A percentile compares a stretch with the other conserved stretches of the same genome.
phyloP scores from a whole-genome alignment of 2,797 vertebrate species.

The Erpetoichthys calabaricus region DNA sequence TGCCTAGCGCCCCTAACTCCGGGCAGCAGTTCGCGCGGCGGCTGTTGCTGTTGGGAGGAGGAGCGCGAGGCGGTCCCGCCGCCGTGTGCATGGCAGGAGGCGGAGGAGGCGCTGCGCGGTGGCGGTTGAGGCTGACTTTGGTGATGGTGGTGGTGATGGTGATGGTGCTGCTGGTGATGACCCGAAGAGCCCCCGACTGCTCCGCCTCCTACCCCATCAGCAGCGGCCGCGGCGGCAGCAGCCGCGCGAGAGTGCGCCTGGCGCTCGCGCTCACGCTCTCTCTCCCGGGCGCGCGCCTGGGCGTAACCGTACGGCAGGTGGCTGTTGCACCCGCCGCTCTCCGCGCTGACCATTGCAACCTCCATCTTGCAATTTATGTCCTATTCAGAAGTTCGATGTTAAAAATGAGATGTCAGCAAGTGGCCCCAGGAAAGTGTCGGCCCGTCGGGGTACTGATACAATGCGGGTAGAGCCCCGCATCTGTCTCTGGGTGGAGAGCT shows the following conservation, averaged over 20 bases:
- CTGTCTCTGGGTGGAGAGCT: neutral
- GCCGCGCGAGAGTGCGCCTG: slow-evolving; percentile 57
- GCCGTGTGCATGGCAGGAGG: slow-evolving; percentile 31
- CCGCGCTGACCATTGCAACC: slow-evolving; percentile 94
- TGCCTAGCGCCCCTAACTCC: slow-evolving; percentile 20
- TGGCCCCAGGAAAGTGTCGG: slow-evolving; percentile 12
- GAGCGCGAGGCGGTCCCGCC: slow-evolving; percentile 48
- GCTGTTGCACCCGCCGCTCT: slow-evolving; percentile 82
- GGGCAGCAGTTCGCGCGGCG: slow-evolving; percentile 44
- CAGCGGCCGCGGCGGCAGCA: slow-evolving; percentile 52
- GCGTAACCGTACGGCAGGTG: slow-evolving; percentile 92
- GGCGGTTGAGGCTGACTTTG: slow-evolving; percentile 53
- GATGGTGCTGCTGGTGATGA: slow-evolving; percentile 24
- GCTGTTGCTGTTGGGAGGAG: slow-evolving; percentile 47
- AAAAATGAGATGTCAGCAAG: slow-evolving; percentile 24
- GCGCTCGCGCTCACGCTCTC: slow-evolving; percentile 73
- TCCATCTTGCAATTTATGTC: slow-evolving; percentile 60
- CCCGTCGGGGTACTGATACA: neutral
- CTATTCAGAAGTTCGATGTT: slow-evolving; percentile 15
- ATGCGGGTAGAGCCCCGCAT: neutral
- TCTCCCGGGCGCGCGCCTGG: slow-evolving; percentile 65
- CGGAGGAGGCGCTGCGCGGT: slow-evolving; percentile 56
- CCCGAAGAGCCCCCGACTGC: slow-evolving; percentile 44
- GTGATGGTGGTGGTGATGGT: slow-evolving; percentile 43
- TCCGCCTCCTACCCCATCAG: slow-evolving; percentile 42